Evolutionary conservation across 2,888 invertebrate species (phyloP), one percentile per base, ranked within the genome.

Genomic region (Cryptocephalus moraei): DNA sequence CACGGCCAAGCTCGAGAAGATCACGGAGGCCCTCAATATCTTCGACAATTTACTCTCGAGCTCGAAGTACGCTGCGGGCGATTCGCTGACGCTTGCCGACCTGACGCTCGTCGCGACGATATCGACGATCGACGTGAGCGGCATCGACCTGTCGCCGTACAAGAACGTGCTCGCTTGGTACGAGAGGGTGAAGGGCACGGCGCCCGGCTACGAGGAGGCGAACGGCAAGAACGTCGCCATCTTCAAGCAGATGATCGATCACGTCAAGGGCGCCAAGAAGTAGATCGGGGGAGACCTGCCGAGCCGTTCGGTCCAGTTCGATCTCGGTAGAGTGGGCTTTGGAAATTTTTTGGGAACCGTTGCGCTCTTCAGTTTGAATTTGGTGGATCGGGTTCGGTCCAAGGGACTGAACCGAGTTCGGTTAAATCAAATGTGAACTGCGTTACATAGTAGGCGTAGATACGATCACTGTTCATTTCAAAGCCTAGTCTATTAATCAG

Each of bases 1-100:
- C 64, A 77, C 78, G 41, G 80, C 79, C 12, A 84, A 85, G 65
- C 68, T 78, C 52, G 78, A 80, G 55, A 84, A 83, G 64, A 74
- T 88, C 41, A 80, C 81, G 39, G 78, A 81, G 1, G 82, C 83
- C 1, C 73, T 87, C 43, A 76, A 75, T 33, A 80, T 83, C 54
- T 70, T 90, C 33, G 81, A 90, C 58, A 78, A 69, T n/a, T 84
- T 85, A 73, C 74, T 91, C 32, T 80, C 81, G 40, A 81, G 80
- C 0, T 77, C 82, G 59, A 75, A 78, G 53, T 91, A 78, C 69
- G 79, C 73, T 33, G 87, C 87, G 11, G 91, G 89, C 2, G 75
- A 81, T 48, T 73, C 73, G 48, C 71, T 89, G 45, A 90, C 90
- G 12, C 66, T 91, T 12, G 91, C 91, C 8, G 91, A 91, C 68